These are phyloP conservation scores for Thaumetopoea pityocampa DNA, from an alignment of 1,140 invertebrate genomes.

Conservation along the genomic window DNA sequence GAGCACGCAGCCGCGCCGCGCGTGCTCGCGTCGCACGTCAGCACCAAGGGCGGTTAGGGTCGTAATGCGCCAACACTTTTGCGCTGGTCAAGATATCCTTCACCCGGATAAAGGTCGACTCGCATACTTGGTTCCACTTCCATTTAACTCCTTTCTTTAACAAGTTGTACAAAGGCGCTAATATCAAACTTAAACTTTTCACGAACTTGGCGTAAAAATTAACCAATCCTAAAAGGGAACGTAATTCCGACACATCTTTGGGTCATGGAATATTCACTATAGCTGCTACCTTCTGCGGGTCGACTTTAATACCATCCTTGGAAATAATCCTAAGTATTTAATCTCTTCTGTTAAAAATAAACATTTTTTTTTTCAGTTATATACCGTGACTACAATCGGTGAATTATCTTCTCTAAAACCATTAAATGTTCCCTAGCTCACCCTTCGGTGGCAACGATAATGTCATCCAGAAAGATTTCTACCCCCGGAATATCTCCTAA, in stretches of 20 bases:
- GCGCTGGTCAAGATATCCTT: slow-evolving; percentile 19
- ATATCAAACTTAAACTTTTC: slow-evolving; percentile 15
- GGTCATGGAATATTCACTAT: slow-evolving; percentile 41
- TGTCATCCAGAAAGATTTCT: background rate
- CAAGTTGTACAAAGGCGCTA: slow-evolving; percentile 34
- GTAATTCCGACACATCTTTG: slow-evolving; percentile 42
- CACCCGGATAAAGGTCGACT: slow-evolving; percentile 19
- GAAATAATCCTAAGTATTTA: slow-evolving; percentile 39
- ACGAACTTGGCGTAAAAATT: slow-evolving; percentile 50
- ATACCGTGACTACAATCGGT: slow-evolving; percentile 1
- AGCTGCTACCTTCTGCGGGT: slow-evolving; percentile 48
- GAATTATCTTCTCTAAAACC: background rate
- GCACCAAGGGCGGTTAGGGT: slow-evolving; percentile 31
- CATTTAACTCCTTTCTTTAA: slow-evolving; percentile 28
- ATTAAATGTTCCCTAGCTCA: background rate
- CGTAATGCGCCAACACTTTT: slow-evolving; percentile 45
- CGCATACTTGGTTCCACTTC: slow-evolving; percentile 23
- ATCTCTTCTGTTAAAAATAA: slow-evolving; percentile 29
- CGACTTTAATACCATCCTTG: slow-evolving; percentile 34
- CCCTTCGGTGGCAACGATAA: background rate
- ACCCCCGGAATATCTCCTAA: slow-evolving; percentile 1
- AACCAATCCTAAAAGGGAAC: slow-evolving; percentile 42
- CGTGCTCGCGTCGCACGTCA: slow-evolving; percentile 9
- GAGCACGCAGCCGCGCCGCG: background rate
- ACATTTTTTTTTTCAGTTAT: slow-evolving; percentile 48